These are phyloP conservation scores for Solea solea DNA, from an alignment of 2,113 vertebrate species.

Conservation along the genomic window DNA sequence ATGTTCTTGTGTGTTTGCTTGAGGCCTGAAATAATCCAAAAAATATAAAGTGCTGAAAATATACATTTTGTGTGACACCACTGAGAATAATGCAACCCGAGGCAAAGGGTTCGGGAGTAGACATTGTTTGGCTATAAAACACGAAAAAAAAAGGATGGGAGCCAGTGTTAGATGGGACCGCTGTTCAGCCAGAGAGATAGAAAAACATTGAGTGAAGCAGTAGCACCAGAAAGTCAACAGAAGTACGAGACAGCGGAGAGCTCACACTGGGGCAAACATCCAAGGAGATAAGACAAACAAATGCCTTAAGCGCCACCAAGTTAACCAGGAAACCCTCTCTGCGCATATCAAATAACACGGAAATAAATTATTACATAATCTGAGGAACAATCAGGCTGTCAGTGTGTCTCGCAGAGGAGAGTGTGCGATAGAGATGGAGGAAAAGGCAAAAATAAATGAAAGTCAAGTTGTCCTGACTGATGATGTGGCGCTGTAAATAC, in stretches of 20 bases:
- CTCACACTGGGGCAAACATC: conserved; percentile 26
- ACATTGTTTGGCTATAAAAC: background rate
- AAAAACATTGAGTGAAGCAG: background rate
- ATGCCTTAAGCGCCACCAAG: conserved; percentile 45
- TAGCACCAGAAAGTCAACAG: conserved; percentile 24
- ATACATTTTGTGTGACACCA: no score
- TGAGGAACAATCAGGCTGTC: conserved; percentile 54
- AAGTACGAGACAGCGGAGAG: conserved; percentile 24
- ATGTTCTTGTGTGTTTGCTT: no score
- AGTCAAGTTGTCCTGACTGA: conserved; percentile 79
- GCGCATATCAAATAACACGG: conserved; percentile 58
- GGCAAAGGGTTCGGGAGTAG: no score
- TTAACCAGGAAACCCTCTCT: conserved; percentile 47
- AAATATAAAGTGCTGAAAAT: no score
- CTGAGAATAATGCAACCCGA: no score
- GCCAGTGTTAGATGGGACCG: background rate
- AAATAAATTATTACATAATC: conserved; percentile 69
- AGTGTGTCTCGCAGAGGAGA: conserved; percentile 37
- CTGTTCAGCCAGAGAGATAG: background rate
- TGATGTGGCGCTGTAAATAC: conserved; percentile 77
- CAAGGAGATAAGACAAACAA: conserved; percentile 49
- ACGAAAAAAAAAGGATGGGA: background rate
- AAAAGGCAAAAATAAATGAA: conserved; percentile 67
- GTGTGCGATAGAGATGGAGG: conserved; percentile 7
- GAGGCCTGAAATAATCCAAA: no score